Base-by-base conservation (phyloP, 2,888 invertebrate species). In the Uloborus plumipes region DNA sequence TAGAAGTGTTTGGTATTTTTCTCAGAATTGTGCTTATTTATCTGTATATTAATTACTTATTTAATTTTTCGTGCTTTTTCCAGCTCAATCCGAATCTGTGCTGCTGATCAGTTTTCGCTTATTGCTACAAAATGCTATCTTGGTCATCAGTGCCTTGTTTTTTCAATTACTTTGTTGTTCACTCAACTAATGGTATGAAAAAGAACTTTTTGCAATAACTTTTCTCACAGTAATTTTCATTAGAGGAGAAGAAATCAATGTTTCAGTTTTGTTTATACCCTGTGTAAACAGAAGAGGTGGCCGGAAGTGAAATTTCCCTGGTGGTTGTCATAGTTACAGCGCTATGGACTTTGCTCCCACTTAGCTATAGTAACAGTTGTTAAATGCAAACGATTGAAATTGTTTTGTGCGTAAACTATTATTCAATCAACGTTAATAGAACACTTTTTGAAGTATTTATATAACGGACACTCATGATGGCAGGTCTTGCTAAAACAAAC, bases 81-180 rank as follows among this genome's bases (percentile, higher is more conserved):
- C 85, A 89, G 89, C 71, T 88, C 93, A 88, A 92, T 95, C 79
- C 91, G 95, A 84, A 91, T 93, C 75, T 93, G 94, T 62, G 94
- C 95, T 75, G 94, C 94, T 9, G 96, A 96, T 88, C 95, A 96
- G 89, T 92, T 96, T 88, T 91, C 94, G 85, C 91, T 94, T 84
- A 94, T 95, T 90, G 94, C 94, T 85, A 94, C 94, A 53, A 94
- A 94, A 91, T 94, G 94, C 87, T 93, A 93, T 85, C 91, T 91
- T 83, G 89, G 91, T 88, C 89, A 92, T 88, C 89, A 91, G 81
- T 92, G 93, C 7, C 89, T 93, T 64, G 91, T 92, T 86, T 91
- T 92, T 87, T 92, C 93, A 84, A 92, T 93, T 84, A 92, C 92
- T 39, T 90, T 93, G 49, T 90, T 94, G 59, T 93, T 94, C 87